These are phyloP conservation scores for Dascyllus trimaculatus DNA, from an alignment of 2,113 vertebrate genomes.

Conservation along the genomic window DNA sequence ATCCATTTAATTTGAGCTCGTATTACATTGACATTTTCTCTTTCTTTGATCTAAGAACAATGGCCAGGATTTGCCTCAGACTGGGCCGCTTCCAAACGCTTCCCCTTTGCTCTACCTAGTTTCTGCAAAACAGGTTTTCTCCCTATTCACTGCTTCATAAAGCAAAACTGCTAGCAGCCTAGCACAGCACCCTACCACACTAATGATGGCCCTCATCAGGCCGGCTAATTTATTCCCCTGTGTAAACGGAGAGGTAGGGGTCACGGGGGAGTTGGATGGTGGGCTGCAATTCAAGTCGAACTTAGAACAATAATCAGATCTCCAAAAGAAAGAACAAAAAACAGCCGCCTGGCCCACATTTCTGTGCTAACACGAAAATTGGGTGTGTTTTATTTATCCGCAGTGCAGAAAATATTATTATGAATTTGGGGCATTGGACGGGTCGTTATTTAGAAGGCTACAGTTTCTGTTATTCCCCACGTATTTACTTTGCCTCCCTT, in stretches of 20 bases:
- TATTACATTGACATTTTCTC: slow-evolving; percentile 66
- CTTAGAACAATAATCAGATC: slow-evolving; percentile 63
- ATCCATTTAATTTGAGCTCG: slow-evolving; percentile 66
- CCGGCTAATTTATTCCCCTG: slow-evolving; percentile 68
- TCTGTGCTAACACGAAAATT: slow-evolving; percentile 55
- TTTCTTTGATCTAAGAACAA: slow-evolving; percentile 75
- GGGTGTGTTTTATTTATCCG: slow-evolving; percentile 68
- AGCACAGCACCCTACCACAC: slow-evolving; percentile 40
- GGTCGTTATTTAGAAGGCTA: slow-evolving; percentile 60
- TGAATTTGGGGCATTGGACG: slow-evolving; percentile 69
- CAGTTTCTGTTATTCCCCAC: slow-evolving; percentile 48
- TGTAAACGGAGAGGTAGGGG: slow-evolving; percentile 65
- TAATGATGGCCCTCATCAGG: slow-evolving; percentile 66
- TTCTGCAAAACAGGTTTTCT: slow-evolving; percentile 66
- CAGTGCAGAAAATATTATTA: slow-evolving; percentile 60
- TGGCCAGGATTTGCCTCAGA: slow-evolving; percentile 50
- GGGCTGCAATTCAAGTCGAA: slow-evolving; percentile 26
- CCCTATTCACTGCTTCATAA: slow-evolving; percentile 9
- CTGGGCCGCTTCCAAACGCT: slow-evolving; percentile 44
- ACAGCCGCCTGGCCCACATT: slow-evolving; percentile 57
- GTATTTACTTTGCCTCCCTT: slow-evolving; percentile 38
- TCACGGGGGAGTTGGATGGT: slow-evolving; percentile 21
- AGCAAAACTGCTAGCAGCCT: slow-evolving; percentile 16
- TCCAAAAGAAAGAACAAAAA: slow-evolving; percentile 7
- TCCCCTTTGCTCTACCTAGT: slow-evolving; percentile 22